Conservation (phyloP, 2,888 invertebrate genomes). For the Kuschelorhynchus macadamiae region DNA sequence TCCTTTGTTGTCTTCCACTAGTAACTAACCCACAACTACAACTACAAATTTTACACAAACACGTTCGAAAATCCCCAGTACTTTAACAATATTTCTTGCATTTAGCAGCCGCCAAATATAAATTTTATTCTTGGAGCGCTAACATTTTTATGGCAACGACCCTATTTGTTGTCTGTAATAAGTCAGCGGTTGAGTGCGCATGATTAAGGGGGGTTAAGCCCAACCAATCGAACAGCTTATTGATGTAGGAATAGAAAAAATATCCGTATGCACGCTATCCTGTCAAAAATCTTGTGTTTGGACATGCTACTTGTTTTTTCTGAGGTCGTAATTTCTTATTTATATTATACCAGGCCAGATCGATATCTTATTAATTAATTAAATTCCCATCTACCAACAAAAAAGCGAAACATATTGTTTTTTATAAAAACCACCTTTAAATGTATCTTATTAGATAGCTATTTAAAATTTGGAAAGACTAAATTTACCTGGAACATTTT, state of each 20-base stretch:
- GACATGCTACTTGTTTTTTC: too few species aligned
- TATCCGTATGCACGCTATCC: too few species aligned
- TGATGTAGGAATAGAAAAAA: conserved; percentile 37
- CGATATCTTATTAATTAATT: too few species aligned
- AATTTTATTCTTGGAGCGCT: conserved; percentile 43
- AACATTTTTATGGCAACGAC: conserved; percentile 58
- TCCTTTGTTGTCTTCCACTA: conserved; percentile 54
- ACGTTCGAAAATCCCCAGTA: background rate
- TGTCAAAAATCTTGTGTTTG: too few species aligned
- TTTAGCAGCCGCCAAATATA: conserved; percentile 13
- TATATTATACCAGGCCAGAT: too few species aligned
- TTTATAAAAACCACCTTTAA: too few species aligned
- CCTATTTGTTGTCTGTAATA: conserved; percentile 55
- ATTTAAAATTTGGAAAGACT: too few species aligned
- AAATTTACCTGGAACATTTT: too few species aligned
- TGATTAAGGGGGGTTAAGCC: conserved; percentile 44
- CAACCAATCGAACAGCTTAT: conserved; percentile 44
- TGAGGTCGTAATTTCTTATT: too few species aligned
- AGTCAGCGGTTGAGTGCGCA: conserved; percentile 33
- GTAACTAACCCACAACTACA: conserved; percentile 6
- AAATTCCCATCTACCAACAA: too few species aligned
- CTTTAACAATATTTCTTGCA: conserved; percentile 4
- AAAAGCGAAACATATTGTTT: too few species aligned
- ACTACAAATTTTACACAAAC: conserved; percentile 1
- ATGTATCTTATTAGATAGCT: too few species aligned